Conservation (phyloP, 2,797 vertebrate genomes). For the Artibeus lituratus region DNA sequence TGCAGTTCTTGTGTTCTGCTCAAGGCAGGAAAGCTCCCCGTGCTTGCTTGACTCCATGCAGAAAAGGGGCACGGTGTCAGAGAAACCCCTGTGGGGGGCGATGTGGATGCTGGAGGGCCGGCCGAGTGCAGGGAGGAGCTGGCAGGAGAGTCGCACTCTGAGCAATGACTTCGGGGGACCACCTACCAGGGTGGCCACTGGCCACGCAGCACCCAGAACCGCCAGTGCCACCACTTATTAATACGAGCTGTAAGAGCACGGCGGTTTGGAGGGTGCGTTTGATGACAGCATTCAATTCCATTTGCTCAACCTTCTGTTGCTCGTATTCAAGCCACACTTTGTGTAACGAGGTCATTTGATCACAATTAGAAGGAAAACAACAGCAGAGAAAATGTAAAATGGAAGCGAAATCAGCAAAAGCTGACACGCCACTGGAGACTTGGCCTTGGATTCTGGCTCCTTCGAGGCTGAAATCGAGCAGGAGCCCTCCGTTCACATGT, state of each 20-base stretch:
- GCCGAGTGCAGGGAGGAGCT: background rate
- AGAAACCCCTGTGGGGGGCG: background rate
- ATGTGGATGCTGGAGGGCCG: background rate
- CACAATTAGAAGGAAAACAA: slow-evolving; percentile 39
- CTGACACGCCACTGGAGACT: fast-evolving
- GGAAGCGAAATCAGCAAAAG: background rate
- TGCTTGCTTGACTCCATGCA: background rate
- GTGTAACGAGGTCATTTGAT: slow-evolving; percentile 21
- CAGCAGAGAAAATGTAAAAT: background rate
- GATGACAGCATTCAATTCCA: slow-evolving; percentile 29
- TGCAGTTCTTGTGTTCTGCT: background rate
- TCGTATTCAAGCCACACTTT: background rate
- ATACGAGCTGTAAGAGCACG: background rate
- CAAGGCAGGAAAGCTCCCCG: background rate
- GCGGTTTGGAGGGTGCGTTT: background rate
- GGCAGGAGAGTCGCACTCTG: background rate
- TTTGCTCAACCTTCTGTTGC: slow-evolving; percentile 51
- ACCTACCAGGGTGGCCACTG: background rate
- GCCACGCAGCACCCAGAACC: background rate
- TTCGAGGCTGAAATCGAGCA: background rate
- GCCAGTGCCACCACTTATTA: background rate
- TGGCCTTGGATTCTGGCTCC: background rate
- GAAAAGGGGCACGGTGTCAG: background rate
- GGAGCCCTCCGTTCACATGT: background rate
- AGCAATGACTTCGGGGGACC: background rate